Evolutionary conservation across 1,140 invertebrate genomes (phyloP), one percentile per base, ranked within the genome.

Genomic region (Aphis gossypii): DNA sequence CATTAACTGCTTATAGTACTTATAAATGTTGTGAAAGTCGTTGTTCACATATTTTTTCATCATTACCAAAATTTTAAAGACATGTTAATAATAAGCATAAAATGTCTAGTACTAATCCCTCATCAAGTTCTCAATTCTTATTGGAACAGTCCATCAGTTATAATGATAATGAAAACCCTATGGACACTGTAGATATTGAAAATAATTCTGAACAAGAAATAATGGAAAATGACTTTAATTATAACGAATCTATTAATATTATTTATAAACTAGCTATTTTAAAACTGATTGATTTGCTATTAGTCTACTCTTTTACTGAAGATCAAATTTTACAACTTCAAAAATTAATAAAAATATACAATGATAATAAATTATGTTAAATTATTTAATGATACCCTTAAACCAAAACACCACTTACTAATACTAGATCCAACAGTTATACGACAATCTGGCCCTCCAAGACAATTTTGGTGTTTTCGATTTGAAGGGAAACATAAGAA

Each of bases 11-110:
- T 46, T 87, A 87, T 46, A 87, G 44, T 48, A 87, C 86, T 23
- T 48, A 87, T n/a, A 25, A 87, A 87, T 87, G 86, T 14, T 76
- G 68, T 35, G 68, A 76, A 76, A 76, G n/a, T 76, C n/a, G n/a
- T 76, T 87, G 41, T 38, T 83, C 82, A 21, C 82, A 83, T 38
- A 83, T 41, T 38, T 76, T 76, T 76, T 76, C 68, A n/a, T 46
- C 21, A 48, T 87, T 11, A 87, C 4, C 25, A 48, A 87, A 23
- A 3, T 87, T 46, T 87, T 30, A 46, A 87, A 87, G 25, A n/a
- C 86, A 87, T 46, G 21, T 87, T 9, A 21, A 1, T 21, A 84
- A 84, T 41, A 60, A 60, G 25, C 56, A 60, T 60, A 60, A 9
- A 60, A 60, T 60, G 0, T 25, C 20, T 60, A 60, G 56, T 60